Evolutionary conservation across 2,113 vertebrate species (phyloP), one percentile per base, ranked within the genome.

Genomic region (Azemiops feae): DNA sequence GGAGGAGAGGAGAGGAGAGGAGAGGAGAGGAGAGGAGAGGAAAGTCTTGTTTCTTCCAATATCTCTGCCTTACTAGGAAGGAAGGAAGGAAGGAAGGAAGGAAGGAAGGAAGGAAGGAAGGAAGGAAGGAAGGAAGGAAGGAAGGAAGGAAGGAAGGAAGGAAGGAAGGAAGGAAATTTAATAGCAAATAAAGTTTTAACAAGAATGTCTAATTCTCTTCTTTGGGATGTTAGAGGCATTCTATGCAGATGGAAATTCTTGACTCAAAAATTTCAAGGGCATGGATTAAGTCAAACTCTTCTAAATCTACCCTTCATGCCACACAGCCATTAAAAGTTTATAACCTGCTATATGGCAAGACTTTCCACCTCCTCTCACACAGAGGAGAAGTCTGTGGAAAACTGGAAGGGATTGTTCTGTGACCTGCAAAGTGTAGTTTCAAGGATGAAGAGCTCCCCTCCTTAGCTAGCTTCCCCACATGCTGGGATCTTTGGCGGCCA

Each of bases 381-480:
- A 90, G 69, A 86, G 85, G 54, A 20, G 11, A 60, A 27, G 74
- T 53, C 27, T 39, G 91, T 23, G 5, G 47, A 54, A 92, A 60
- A 88, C 20, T 87, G 53, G 87, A 53, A 34, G 14, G 5, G 3
- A 47, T 53, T 57, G 9, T 47, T 91, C 45, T 57, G 60, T 22
- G 74, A 91, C 58, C 43, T 57, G 85, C 87, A 45, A 25, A 60
- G 55, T 85, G 85, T 91, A 39, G 54, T 58, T 89, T 93, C 87
- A 93, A 54, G 87, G 64, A 91, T 74, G 60, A 53, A 57, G 54
- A 58, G 45, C 88, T 27, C 43, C 55, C 54, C 45, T 53, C 87
- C 87, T 89, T 89, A 93, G 54, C 90, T 52, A 39, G 45, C 85
- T 93, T 52, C 54, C 90, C n/a, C 54, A 88, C 87, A 92, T 92